These are phyloP conservation scores for Rhinatrema bivittatum DNA, from an alignment of 2,797 vertebrate genomes.

Conservation along the genomic window DNA sequence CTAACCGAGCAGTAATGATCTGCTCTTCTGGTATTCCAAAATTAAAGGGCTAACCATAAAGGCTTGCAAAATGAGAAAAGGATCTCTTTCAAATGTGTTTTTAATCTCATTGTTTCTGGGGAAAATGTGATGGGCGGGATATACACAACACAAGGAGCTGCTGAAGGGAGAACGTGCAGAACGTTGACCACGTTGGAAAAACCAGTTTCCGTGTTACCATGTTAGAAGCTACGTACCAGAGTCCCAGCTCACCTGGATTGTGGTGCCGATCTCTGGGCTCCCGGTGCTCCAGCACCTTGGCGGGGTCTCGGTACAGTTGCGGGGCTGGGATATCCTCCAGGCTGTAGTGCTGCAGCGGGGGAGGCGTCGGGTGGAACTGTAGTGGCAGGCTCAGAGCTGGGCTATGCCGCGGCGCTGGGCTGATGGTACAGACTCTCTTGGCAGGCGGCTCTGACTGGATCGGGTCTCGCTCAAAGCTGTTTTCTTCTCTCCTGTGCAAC, in stretches of 20 bases:
- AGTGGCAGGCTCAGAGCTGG: slow-evolving; percentile 79
- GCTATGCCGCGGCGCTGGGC: slow-evolving; percentile 91
- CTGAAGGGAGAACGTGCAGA: too few relatives aligned
- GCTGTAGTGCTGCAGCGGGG: slow-evolving; percentile 92
- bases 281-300: slow-evolving; percentile 81
- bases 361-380: slow-evolving; percentile 91
- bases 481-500: slow-evolving; percentile 70
- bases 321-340: slow-evolving; percentile 89
- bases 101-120: too few relatives aligned
- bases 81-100: too few relatives aligned
- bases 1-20: too few relatives aligned
- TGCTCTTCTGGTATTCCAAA: too few relatives aligned
- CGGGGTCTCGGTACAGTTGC: slow-evolving; percentile 82
- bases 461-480: slow-evolving; percentile 80
- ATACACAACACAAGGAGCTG: too few relatives aligned
- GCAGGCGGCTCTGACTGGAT: slow-evolving; percentile 78
- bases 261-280: slow-evolving; percentile 86
- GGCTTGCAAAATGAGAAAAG: too few relatives aligned
- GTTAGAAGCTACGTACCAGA: too few relatives aligned
- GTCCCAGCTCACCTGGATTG: slow-evolving; percentile 67
- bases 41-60: too few relatives aligned
- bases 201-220: too few relatives aligned
- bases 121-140: too few relatives aligned
- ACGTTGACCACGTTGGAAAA: too few relatives aligned
- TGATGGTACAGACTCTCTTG: slow-evolving; percentile 96